phyloP scores from a whole-genome alignment of 1,140 invertebrate genomes.

The Sesamia nonagrioides region DNA sequence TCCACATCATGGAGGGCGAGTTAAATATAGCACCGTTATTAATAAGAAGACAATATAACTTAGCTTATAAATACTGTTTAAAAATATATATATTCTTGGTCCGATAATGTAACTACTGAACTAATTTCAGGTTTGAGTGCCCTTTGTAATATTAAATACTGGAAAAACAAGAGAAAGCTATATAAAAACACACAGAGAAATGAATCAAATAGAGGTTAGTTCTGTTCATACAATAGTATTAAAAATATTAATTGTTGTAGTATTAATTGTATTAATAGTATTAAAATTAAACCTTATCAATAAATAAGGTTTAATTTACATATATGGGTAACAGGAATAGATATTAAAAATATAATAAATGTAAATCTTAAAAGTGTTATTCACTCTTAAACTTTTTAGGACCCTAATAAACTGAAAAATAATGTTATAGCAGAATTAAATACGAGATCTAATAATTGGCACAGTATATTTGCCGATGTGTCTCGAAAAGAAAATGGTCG shows the following conservation, averaged over 20 bases:
- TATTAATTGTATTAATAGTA: too few species aligned
- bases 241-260: too few species aligned
- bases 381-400: neutral
- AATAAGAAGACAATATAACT: constrained; percentile 50
- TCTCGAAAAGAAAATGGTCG: neutral
- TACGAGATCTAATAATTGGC: neutral
- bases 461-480: neutral
- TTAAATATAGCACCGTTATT: too few species aligned
- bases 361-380: neutral
- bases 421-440: neutral
- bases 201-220: too few species aligned
- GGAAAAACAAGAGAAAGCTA: constrained; percentile 3
- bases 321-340: neutral
- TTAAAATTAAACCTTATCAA: too few species aligned
- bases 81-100: neutral
- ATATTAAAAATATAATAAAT: neutral
- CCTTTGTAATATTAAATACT: too few species aligned
- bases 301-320: neutral
- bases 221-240: too few species aligned
- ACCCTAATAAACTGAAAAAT: neutral
- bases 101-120: neutral
- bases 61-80: neutral
- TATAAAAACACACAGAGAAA: neutral
- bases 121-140: too few species aligned
- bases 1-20: too few species aligned